These are phyloP conservation scores for Molossus molossus DNA, from an alignment of 2,797 vertebrate genomes.

Conservation along the genomic window DNA sequence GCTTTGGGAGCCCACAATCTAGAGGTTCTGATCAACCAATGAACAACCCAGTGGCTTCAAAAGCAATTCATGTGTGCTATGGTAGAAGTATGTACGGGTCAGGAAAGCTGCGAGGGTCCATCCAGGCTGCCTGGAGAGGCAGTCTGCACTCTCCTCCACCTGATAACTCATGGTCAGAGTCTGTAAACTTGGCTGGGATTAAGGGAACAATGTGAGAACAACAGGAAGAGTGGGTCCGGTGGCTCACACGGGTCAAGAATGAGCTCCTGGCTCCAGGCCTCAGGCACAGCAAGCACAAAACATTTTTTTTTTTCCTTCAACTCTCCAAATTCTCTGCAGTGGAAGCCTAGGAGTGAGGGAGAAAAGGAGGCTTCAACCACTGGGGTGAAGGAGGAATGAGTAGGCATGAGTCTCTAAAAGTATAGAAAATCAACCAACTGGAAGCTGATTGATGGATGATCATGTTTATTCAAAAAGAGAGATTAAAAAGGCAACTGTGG, in stretches of 20 bases:
- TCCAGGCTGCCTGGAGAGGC: not conserved
- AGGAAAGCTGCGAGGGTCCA: not conserved
- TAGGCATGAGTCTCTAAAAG: not conserved
- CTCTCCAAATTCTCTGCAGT: not conserved
- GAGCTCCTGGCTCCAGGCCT: not conserved
- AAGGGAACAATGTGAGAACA: not conserved
- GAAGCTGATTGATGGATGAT: not conserved
- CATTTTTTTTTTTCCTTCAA: not conserved
- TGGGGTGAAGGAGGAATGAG: not conserved
- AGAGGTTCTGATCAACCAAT: not conserved
- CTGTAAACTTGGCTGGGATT: not conserved
- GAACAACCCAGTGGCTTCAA: not conserved
- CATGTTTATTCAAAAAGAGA: conserved; percentile 2
- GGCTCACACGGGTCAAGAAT: not conserved
- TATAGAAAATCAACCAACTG: not conserved
- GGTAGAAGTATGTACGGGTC: not conserved
- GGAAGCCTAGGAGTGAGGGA: not conserved
- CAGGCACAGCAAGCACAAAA: not conserved
- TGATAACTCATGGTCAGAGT: not conserved
- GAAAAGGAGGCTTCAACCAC: not conserved
- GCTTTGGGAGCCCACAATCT: not conserved
- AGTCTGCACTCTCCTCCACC: not conserved
- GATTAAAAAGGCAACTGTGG: not conserved
- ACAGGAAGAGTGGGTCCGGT: not conserved
- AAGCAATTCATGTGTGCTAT: not conserved